Evolutionary conservation across 2,113 vertebrate genomes (phyloP).

Genomic region (Synodontis membranacea): DNA sequence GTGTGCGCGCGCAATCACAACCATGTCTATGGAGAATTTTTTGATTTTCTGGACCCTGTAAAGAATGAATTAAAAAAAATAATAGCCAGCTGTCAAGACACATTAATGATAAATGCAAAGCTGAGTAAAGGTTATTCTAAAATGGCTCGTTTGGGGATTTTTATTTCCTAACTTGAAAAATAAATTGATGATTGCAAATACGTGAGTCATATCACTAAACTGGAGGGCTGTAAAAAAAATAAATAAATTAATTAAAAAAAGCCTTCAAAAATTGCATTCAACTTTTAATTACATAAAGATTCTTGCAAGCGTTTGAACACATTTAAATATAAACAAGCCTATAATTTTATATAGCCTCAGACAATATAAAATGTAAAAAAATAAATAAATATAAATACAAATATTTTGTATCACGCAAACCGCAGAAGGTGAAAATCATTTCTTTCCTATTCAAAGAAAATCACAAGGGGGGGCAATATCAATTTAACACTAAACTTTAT

Average conservation of each 20-base stretch:
- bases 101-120: conserved; percentile 33
- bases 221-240: not conserved
- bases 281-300: not conserved
- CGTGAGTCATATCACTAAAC: not conserved
- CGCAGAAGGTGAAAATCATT: not conserved
- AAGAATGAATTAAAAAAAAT: conserved; percentile 36
- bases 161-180: not conserved
- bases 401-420: not conserved
- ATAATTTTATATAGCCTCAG: conserved; percentile 1
- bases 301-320: not conserved
- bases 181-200: not conserved
- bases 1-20: conserved; percentile 21
- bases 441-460: not conserved
- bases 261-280: not conserved
- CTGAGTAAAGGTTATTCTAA: not conserved
- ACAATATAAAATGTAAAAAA: not conserved
- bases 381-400: no score
- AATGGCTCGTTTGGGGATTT: not conserved
- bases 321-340: conserved; percentile 2
- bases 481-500: not conserved
- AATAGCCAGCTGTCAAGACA: conserved; percentile 34
- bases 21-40: conserved; percentile 16
- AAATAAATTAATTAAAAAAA: not conserved
- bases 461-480: not conserved
- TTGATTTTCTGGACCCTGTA: conserved; percentile 14